Conservation (phyloP, 1,140 invertebrate genomes). For the Hesperophylax magnus region DNA sequence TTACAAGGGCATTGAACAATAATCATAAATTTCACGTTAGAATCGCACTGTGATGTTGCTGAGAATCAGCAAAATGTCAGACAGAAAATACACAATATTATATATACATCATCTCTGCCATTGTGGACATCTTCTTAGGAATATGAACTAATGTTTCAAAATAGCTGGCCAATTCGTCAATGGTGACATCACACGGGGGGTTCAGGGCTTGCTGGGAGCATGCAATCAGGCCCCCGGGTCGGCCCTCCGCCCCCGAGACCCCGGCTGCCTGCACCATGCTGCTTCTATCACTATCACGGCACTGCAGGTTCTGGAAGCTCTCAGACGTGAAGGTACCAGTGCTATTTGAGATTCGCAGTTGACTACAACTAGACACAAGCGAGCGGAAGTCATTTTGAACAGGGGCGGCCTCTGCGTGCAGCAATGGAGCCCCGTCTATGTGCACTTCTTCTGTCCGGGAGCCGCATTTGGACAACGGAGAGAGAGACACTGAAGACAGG, state of each 20-base stretch:
- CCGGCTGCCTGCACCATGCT: constrained; percentile 56
- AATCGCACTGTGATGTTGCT: not conserved
- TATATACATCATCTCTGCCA: constrained; percentile 98
- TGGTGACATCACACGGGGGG: constrained; percentile 83
- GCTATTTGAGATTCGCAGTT: constrained; percentile 54
- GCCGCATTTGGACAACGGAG: constrained; percentile 51
- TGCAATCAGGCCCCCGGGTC: constrained; percentile 59
- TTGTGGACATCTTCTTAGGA: constrained; percentile 95
- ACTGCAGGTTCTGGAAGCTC: constrained; percentile 62
- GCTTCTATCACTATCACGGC: constrained; percentile 50
- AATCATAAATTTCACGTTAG: constrained; percentile 20
- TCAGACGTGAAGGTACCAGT: constrained; percentile 63
- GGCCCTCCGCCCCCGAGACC: constrained; percentile 57
- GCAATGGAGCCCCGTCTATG: not conserved
- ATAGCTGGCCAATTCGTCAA: constrained; percentile 93
- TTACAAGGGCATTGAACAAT: not conserved
- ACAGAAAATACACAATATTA: constrained; percentile 66
- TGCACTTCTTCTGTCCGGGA: constrained; percentile 60
- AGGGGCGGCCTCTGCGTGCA: not conserved
- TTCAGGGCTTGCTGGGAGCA: constrained; percentile 79
- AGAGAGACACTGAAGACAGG: constrained; percentile 42
- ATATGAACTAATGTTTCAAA: constrained; percentile 95
- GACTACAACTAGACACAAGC: constrained; percentile 47
- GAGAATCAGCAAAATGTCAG: constrained; percentile 27
- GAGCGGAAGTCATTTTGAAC: constrained; percentile 49